phyloP scores from a whole-genome alignment of 2,797 vertebrate species.

The Rhabdophis nuchalis region DNA sequence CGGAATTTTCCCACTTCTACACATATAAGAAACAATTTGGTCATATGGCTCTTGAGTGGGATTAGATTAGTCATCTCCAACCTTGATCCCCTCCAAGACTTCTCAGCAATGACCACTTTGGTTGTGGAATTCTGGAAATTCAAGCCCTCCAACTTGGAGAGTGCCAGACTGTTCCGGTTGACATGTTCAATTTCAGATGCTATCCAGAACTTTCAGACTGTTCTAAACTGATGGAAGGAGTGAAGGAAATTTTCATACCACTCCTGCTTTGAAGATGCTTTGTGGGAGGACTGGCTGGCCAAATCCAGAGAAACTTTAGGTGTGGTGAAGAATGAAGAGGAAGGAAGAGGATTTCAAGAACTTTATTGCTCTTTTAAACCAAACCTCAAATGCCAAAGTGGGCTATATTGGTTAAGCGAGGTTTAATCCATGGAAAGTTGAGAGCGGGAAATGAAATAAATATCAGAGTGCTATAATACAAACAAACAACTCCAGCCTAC shows the following conservation, averaged over 20 bases:
- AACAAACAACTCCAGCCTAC: conserved; percentile 11
- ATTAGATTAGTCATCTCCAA: not conserved
- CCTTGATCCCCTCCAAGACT: not conserved
- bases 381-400: conserved; percentile 32
- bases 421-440: conserved; percentile 27
- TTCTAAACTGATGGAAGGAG: not conserved
- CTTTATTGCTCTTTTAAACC: conserved; percentile 47
- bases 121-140: not conserved
- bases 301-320: conserved; percentile 29
- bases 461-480: conserved; percentile 13
- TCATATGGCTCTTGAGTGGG: not conserved
- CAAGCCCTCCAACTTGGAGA: not conserved
- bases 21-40: not conserved
- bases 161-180: not conserved
- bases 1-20: not conserved
- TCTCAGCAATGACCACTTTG: not conserved
- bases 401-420: conserved; percentile 9
- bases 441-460: conserved; percentile 28
- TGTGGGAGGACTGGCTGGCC: not conserved
- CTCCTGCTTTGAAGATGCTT: conserved; percentile 7
- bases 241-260: conserved; percentile 1
- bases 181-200: not conserved
- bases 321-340: conserved; percentile 42
- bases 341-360: conserved; percentile 60
- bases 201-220: not conserved